These are phyloP conservation scores for Hyposoter didymator DNA, from an alignment of 2,888 invertebrate genomes.

Conservation along the genomic window DNA sequence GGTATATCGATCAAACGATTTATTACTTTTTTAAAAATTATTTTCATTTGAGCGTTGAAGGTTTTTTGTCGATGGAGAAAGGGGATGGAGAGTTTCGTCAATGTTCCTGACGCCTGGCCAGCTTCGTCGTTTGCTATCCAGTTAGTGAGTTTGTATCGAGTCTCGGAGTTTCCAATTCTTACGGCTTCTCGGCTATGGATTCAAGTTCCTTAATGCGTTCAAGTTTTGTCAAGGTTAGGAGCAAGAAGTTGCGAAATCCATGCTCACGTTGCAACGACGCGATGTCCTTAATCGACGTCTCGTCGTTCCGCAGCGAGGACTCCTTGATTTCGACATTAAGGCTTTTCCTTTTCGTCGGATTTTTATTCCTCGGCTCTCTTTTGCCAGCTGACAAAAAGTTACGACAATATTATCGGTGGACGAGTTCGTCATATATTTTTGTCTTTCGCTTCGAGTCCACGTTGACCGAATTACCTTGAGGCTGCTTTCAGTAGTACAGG, in stretches of 20 bases:
- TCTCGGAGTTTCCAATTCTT: neutral
- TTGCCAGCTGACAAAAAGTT: slow-evolving; percentile 29
- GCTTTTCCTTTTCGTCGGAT: neutral
- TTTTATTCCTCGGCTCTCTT: neutral
- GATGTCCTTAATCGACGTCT: neutral
- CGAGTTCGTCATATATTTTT: slow-evolving; percentile 14
- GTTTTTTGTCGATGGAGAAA: neutral
- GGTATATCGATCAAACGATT: neutral
- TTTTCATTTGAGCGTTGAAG: neutral
- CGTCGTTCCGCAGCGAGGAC: slow-evolving; percentile 32
- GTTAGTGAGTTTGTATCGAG: neutral
- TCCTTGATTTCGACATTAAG: slow-evolving; percentile 62
- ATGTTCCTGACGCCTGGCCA: neutral
- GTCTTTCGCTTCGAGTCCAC: neutral
- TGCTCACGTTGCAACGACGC: neutral
- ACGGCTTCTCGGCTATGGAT: neutral
- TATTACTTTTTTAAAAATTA: neutral
- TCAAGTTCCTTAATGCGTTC: neutral
- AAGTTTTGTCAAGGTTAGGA: neutral
- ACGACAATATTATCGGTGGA: slow-evolving; percentile 12
- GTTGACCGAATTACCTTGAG: neutral
- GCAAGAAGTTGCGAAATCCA: neutral
- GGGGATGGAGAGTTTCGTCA: no score
- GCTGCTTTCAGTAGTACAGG: neutral
- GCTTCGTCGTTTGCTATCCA: neutral